Percentiles rank a stretch among this genome's conserved stretches.
Evolutionary conservation across 2,113 vertebrate genomes (phyloP).

Genomic region (Pangasianodon hypophthalmus): DNA sequence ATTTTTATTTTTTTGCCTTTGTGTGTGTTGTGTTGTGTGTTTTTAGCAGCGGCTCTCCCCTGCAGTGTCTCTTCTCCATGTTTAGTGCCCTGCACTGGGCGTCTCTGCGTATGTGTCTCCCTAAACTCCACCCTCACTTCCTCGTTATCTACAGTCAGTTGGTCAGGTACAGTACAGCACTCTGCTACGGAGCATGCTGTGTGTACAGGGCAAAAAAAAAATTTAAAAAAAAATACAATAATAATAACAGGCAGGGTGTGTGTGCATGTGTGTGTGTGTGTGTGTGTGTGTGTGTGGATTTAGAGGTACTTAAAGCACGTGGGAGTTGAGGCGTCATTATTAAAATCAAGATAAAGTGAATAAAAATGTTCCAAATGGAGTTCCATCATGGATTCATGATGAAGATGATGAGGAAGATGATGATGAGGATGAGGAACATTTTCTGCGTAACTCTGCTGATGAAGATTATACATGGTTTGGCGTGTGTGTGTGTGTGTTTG

Average conservation of each 20-base stretch:
- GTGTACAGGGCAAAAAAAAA: slow-evolving; percentile 66
- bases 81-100: slow-evolving; percentile 99
- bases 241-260: not conserved
- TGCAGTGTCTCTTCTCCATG: slow-evolving; percentile 99
- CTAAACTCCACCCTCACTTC: slow-evolving; percentile 99
- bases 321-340: no score
- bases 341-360: no score
- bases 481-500: slow-evolving; percentile 23
- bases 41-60: slow-evolving; percentile 98
- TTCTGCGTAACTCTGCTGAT: slow-evolving; percentile 17
- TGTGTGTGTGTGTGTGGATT: not conserved
- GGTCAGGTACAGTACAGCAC: slow-evolving; percentile 94
- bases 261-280: slow-evolving; percentile 39
- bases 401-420: slow-evolving; percentile 16
- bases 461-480: slow-evolving; percentile 25
- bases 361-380: not conserved
- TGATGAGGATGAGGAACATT: not conserved
- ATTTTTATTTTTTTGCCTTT: slow-evolving; percentile 41
- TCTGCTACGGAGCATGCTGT: slow-evolving; percentile 89
- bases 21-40: slow-evolving; percentile 61
- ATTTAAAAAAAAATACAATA: not conserved
- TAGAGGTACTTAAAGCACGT: not conserved
- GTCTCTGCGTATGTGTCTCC: slow-evolving; percentile 98
- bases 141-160: slow-evolving; percentile 99
- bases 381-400: slow-evolving; percentile 52